Base-by-base conservation (phyloP, 1,140 invertebrate species). In the Doryteuthis pealeii region DNA sequence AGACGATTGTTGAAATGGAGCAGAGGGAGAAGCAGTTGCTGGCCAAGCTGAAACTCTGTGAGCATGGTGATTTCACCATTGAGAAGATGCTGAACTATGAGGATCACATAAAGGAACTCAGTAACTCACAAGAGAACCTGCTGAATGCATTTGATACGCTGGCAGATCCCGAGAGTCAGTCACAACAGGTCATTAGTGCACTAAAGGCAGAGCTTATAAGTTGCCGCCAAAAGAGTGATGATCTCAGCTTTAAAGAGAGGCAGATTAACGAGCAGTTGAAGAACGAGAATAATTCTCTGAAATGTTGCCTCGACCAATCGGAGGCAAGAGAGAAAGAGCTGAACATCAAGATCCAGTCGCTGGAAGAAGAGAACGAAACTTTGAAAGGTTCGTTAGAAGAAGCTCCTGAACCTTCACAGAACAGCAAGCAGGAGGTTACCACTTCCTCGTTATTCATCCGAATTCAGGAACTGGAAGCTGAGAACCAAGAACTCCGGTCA, bases 1-100 rank as follows among this genome's bases (percentile, higher is more conserved):
- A 85, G 74, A 83, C 84, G 18, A 49, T 86, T 12, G 54, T 69
- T 33, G 81, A 85, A 76, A 79, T 80, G 76, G 82, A 86, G 71
- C 68, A 76, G 35, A 77, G 71, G 30, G 82, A 84, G 73, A 70
- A 74, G 72, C 77, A 84, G 43, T 75, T 86, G 10, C 74, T 74
- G 70, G 76, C 78, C 8, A 80, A 80, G 71, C 70, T 84, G 49
- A 75, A 77, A 5, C 49, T 77, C n/a, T 78, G 80, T 72, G 81
- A 84, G 69, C 73, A 74, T 30, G 75, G 76, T 62, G 79, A 76
- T 62, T 74, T 74, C 45, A 80, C 80, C 26, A 76, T 77, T 49
- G 82, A 82, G 54, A 79, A 80, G 74, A 81, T 81, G 72, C 74
- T 80, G 3, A 74, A 75, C 35, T 83, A 84, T 72, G 79, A 82